phyloP scores from a whole-genome alignment of 1,140 invertebrate species.

The Bacillus rossius region DNA sequence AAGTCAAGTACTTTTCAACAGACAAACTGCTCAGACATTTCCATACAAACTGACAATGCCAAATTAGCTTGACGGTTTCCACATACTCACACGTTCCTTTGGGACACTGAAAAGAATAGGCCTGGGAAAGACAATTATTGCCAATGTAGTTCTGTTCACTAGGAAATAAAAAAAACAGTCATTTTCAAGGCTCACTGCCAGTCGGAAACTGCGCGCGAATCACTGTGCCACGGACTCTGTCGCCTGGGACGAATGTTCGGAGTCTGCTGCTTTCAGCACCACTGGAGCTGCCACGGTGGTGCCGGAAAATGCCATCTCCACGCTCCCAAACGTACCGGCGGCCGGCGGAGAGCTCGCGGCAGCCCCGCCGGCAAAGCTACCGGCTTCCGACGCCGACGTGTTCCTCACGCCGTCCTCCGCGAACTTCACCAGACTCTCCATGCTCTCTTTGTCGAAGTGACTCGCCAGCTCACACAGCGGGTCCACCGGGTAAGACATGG shows the following conservation, averaged over 20 bases:
- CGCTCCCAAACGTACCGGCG: neutral
- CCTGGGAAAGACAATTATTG: too few relatives aligned
- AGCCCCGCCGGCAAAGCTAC: neutral
- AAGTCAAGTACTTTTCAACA: too few relatives aligned
- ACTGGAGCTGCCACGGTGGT: conserved; percentile 3
- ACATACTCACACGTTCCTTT: too few relatives aligned
- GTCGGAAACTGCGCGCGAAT: too few relatives aligned
- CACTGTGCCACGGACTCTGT: conserved; percentile 12
- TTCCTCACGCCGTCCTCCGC: neutral
- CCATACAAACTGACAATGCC: too few relatives aligned
- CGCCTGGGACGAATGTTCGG: neutral
- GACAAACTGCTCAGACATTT: too few relatives aligned
- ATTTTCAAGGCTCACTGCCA: too few relatives aligned
- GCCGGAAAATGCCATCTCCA: conserved; percentile 15
- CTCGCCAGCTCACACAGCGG: conserved; percentile 6
- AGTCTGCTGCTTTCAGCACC: neutral
- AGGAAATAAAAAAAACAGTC: too few relatives aligned
- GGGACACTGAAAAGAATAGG: too few relatives aligned
- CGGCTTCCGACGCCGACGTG: neutral
- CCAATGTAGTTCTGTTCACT: too few relatives aligned
- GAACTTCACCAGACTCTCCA: conserved; percentile 8
- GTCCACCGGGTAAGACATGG: conserved; percentile 4
- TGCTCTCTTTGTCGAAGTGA: conserved; percentile 4
- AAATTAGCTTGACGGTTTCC: too few relatives aligned
- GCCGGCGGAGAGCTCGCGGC: neutral